Evolutionary conservation across 2,888 invertebrate genomes (phyloP).

Genomic region (Phlogophora meticulosa): DNA sequence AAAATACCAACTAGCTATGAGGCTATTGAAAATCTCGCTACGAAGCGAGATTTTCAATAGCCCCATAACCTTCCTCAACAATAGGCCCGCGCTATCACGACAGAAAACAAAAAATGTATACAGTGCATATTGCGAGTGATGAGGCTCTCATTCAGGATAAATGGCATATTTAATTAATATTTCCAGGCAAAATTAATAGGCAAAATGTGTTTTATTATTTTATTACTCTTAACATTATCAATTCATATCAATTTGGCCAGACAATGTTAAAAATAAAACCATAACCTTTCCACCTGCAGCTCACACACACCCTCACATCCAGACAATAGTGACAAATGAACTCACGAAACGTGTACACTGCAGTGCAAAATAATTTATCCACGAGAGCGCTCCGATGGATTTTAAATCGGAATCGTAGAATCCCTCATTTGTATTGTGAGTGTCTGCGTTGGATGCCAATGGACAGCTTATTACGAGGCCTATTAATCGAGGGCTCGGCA

Average conservation of each 20-base stretch:
- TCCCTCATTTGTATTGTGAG: conserved; percentile 51
- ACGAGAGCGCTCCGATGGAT: conserved; percentile 52
- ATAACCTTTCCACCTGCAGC: neutral
- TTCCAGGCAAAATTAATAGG: neutral
- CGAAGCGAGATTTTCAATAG: too few relatives aligned
- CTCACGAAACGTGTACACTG: conserved; percentile 45
- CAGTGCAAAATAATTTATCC: conserved; percentile 67
- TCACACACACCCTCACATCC: conserved; percentile 13
- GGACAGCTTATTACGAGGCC: conserved; percentile 63
- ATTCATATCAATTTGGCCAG: neutral
- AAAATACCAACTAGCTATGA: too few relatives aligned
- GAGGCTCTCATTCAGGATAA: too few relatives aligned
- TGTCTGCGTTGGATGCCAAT: conserved; percentile 44
- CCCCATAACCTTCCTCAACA: too few relatives aligned
- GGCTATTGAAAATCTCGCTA: too few relatives aligned
- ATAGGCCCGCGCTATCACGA: too few relatives aligned
- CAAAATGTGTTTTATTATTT: neutral
- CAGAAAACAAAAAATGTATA: too few relatives aligned
- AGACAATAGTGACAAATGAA: conserved; percentile 53
- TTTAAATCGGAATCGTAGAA: conserved; percentile 61
- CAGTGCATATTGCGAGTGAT: too few relatives aligned
- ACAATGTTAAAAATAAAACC: conserved; percentile 12
- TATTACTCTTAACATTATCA: neutral
- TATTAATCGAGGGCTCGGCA: conserved; percentile 54
- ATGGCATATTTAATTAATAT: neutral